Conservation (phyloP, 1,140 invertebrate species). For the Aphelinus atriplicis region DNA sequence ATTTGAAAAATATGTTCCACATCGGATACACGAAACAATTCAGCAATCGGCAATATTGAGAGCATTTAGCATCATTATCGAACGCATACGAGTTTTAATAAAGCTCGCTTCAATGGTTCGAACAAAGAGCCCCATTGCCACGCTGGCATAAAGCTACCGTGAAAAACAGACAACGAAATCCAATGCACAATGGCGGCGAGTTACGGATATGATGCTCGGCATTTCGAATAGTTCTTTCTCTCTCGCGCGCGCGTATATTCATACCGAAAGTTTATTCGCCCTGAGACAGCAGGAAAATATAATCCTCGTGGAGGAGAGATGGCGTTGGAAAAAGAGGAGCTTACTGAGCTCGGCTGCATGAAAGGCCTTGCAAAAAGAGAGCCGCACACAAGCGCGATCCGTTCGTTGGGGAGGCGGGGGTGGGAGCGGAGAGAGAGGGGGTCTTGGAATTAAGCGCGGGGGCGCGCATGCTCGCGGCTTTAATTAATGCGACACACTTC, state of each 20-base stretch:
- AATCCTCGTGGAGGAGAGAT: constrained; percentile 20
- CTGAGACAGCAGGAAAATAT: neutral
- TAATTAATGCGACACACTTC: constrained; percentile 62
- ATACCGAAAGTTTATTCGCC: neutral
- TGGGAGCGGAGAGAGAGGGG: constrained; percentile 8
- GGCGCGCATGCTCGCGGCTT: constrained; percentile 39
- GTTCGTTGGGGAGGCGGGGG: neutral
- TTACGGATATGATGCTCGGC: constrained; percentile 13
- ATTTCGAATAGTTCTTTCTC: constrained; percentile 11
- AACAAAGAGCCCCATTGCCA: constrained; percentile 1
- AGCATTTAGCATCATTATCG: constrained; percentile 4
- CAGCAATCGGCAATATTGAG: constrained; percentile 1
- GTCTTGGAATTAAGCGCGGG: constrained; percentile 21
- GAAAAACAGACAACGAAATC: neutral
- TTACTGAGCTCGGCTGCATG: neutral
- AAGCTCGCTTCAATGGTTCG: neutral
- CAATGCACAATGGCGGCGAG: constrained; percentile 1
- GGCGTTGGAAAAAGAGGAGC: neutral
- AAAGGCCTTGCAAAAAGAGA: neutral
- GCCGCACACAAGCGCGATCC: neutral
- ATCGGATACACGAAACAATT: neutral
- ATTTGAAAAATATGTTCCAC: neutral
- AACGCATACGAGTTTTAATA: neutral
- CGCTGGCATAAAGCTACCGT: neutral
- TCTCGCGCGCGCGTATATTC: neutral